A percentile compares a stretch with the other conserved stretches of the same genome.
Conservation (phyloP, 2,888 invertebrate species). For the Dasypolia templi region DNA sequence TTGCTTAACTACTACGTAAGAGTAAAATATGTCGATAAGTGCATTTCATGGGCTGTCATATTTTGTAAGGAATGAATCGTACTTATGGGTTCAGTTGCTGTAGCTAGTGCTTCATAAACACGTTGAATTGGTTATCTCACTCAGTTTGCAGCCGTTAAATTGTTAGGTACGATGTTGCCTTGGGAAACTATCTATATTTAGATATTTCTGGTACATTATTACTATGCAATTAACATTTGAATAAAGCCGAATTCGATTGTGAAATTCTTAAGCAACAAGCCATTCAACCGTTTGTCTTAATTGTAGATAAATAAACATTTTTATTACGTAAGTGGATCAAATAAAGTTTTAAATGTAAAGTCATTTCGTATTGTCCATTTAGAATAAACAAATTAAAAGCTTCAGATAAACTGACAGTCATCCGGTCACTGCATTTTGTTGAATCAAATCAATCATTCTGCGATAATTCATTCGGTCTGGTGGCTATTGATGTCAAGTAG, state of each 20-base stretch:
- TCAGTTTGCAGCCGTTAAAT: slow-evolving; percentile 32
- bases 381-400: slow-evolving; percentile 39
- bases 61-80: not conserved
- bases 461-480: slow-evolving; percentile 36
- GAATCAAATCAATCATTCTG: slow-evolving; percentile 45
- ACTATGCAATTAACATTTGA: slow-evolving; percentile 32
- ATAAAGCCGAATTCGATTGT: slow-evolving; percentile 14
- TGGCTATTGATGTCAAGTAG: slow-evolving; percentile 45
- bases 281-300: slow-evolving; percentile 10
- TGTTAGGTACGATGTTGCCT: slow-evolving; percentile 23
- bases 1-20: slow-evolving; percentile 11
- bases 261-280: slow-evolving; percentile 1
- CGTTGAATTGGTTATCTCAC: slow-evolving; percentile 34
- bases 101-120: slow-evolving; percentile 32
- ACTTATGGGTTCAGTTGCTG: not conserved
- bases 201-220: slow-evolving; percentile 13
- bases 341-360: slow-evolving; percentile 29
- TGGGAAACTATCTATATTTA: slow-evolving; percentile 20
- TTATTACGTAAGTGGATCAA: slow-evolving; percentile 23
- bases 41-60: slow-evolving; percentile 13
- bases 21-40: slow-evolving; percentile 9
- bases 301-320: not conserved
- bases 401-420: slow-evolving; percentile 11
- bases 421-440: slow-evolving; percentile 38
- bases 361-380: slow-evolving; percentile 21